A percentile compares a stretch with the other conserved stretches of the same genome.
Evolutionary conservation across 2,888 invertebrate genomes (phyloP).

Genomic region (Spilosoma lubricipeda): DNA sequence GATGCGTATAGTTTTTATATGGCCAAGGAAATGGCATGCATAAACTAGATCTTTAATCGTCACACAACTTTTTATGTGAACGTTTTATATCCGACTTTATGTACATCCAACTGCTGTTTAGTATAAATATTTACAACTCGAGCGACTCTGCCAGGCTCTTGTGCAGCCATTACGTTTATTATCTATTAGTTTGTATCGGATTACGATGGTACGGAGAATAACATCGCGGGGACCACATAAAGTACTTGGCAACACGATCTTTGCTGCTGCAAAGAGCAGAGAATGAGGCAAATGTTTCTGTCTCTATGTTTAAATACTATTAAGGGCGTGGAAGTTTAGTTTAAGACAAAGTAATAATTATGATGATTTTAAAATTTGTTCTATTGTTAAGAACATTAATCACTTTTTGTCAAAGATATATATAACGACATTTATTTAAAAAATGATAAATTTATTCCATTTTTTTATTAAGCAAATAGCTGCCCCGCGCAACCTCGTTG

Average conservation of each 20-base stretch:
- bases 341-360: too few species aligned
- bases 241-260: conserved; percentile 4
- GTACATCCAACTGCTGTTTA: conserved; percentile 10
- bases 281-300: not conserved
- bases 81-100: conserved; percentile 24
- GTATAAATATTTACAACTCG: conserved; percentile 22
- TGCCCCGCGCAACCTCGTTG: too few species aligned
- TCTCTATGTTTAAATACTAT: too few species aligned
- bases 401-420: too few species aligned
- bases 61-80: conserved; percentile 25
- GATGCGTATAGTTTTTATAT: conserved; percentile 35
- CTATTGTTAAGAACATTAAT: too few species aligned
- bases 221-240: conserved; percentile 1
- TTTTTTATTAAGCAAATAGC: too few species aligned
- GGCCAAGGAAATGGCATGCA: conserved; percentile 14
- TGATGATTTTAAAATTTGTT: too few species aligned
- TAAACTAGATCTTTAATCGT: conserved; percentile 34
- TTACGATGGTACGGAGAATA: not conserved
- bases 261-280: not conserved
- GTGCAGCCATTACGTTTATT: conserved; percentile 14
- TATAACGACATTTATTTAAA: too few species aligned
- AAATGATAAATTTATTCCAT: too few species aligned
- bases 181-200: conserved; percentile 9
- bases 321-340: too few species aligned
- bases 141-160: conserved; percentile 1